Percentiles rank a stretch among this genome's conserved stretches.
Conservation (phyloP, 2,113 vertebrate genomes). For the Stigmatopora nigra region DNA sequence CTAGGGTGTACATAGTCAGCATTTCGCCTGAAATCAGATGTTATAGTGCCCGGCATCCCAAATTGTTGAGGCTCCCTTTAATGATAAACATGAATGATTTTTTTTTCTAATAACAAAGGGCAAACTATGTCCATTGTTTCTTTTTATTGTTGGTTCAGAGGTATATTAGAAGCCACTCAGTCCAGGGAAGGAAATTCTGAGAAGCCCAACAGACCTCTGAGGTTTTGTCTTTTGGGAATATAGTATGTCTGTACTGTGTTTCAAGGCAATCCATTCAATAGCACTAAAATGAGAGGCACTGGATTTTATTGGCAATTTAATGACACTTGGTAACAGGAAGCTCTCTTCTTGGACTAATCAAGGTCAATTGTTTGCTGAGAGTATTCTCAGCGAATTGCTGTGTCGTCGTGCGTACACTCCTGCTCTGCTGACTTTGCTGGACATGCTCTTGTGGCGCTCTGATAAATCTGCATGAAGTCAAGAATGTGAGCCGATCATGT, state of each 20-base stretch:
- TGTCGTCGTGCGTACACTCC: constrained; percentile 12
- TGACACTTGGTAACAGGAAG: constrained; percentile 12
- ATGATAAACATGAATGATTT: neutral
- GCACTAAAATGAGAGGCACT: neutral
- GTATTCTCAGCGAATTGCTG: constrained; percentile 42
- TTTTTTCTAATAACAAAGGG: neutral
- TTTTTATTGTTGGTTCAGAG: neutral
- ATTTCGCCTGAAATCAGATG: no score
- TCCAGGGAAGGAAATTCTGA: neutral
- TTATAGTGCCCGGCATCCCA: no score
- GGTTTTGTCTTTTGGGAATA: neutral
- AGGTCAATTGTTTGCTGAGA: constrained; percentile 42
- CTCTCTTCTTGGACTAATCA: constrained; percentile 32
- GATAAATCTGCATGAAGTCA: constrained; percentile 33
- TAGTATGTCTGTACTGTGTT: neutral
- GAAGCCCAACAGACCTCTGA: no score
- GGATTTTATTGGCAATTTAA: constrained; percentile 1
- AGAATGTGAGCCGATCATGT: constrained; percentile 44
- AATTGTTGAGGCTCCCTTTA: neutral
- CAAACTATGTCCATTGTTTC: neutral
- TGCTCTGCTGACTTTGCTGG: constrained; percentile 21
- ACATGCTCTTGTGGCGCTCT: constrained; percentile 18
- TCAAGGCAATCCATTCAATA: constrained; percentile 1
- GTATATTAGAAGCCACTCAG: neutral
- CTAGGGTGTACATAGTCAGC: no score